Evolutionary conservation across 2,888 invertebrate species (phyloP).

Genomic region (Dasysyrphus tricinctus): DNA sequence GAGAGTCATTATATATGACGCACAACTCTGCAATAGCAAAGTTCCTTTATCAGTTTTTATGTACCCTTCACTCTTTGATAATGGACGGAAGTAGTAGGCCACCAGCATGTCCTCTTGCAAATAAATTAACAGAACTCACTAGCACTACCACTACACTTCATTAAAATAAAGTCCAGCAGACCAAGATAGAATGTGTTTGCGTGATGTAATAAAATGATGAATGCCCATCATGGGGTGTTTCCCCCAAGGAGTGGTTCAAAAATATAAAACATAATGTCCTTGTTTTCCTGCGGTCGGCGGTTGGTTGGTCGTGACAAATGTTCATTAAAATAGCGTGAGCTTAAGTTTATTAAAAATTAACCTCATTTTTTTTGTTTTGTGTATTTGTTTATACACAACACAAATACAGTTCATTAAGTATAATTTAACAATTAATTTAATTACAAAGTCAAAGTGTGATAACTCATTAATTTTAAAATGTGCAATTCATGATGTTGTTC

Average conservation of each 20-base stretch:
- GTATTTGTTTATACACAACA: not conserved
- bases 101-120: conserved; percentile 41
- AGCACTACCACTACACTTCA: conserved; percentile 31
- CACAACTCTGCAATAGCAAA: not conserved
- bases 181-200: conserved; percentile 51
- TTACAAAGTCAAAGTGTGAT: conserved; percentile 17
- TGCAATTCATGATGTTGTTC: not conserved
- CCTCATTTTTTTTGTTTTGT: not conserved
- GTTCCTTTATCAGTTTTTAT: conserved; percentile 2
- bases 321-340: conserved; percentile 57
- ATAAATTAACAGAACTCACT: conserved; percentile 60
- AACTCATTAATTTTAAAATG: conserved; percentile 20
- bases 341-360: conserved; percentile 51
- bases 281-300: conserved; percentile 35
- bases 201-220: conserved; percentile 71
- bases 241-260: conserved; percentile 67
- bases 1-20: conserved; percentile 9
- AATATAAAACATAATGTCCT: conserved; percentile 42
- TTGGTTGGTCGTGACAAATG: conserved; percentile 57
- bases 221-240: conserved; percentile 60
- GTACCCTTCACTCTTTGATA: not conserved
- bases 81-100: conserved; percentile 7
- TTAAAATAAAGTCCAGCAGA: conserved; percentile 47
- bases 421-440: conserved; percentile 40
- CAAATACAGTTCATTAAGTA: not conserved